Conservation (phyloP, 2,888 invertebrate genomes). For the Crepidodera aurea region DNA sequence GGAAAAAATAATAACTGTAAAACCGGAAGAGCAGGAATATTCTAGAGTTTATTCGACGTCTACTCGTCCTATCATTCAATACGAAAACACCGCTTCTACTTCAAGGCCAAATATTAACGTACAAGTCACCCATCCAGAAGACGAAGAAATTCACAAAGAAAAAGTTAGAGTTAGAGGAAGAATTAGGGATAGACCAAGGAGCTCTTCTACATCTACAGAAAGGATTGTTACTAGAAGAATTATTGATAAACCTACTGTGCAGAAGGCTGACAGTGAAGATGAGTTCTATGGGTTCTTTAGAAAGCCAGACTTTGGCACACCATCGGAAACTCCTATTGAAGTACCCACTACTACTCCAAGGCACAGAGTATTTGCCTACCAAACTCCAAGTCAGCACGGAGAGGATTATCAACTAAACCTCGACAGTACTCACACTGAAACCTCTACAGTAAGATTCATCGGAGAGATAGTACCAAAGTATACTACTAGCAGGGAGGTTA, state of each 20-base stretch:
- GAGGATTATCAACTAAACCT: conserved; percentile 22
- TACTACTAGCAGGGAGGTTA: conserved; percentile 33
- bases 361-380: conserved; percentile 13
- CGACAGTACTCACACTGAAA: conserved; percentile 26
- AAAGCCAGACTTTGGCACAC: conserved; percentile 58
- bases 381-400: conserved; percentile 19
- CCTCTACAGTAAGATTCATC: conserved; percentile 49
- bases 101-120: conserved; percentile 45
- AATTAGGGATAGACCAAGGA: conserved; percentile 45
- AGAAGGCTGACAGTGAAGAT: conserved; percentile 52
- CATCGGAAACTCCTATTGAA: conserved; percentile 29
- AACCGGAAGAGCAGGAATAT: conserved; percentile 30
- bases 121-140: conserved; percentile 46
- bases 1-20: conserved; percentile 39
- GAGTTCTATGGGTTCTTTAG: conserved; percentile 62
- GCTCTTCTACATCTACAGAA: conserved; percentile 36
- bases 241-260: conserved; percentile 33
- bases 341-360: conserved; percentile 12
- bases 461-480: conserved; percentile 58
- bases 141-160: conserved; percentile 41
- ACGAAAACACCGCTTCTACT: conserved; percentile 39
- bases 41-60: conserved; percentile 39
- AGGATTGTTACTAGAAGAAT: conserved; percentile 40
- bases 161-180: conserved; percentile 45
- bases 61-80: conserved; percentile 38